phyloP scores from a whole-genome alignment of 2,797 vertebrate genomes.

The Chrysocyon brachyurus region DNA sequence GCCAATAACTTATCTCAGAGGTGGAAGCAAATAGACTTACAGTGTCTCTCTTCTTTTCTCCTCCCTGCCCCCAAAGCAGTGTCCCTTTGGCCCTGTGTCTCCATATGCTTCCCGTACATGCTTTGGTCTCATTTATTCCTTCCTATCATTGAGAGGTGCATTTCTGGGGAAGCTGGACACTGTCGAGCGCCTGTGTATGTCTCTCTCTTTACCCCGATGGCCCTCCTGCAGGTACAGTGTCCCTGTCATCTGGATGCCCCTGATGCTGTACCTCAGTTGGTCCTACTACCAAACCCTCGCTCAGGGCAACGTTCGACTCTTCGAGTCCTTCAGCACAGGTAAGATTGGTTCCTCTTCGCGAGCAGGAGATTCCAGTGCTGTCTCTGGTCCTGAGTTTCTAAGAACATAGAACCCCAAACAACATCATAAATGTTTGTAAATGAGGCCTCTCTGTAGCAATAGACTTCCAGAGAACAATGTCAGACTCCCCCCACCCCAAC shows the following conservation, averaged over 20 bases:
- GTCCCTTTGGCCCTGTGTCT: background rate
- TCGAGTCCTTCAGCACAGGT: slow-evolving; percentile 93
- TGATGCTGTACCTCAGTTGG: slow-evolving; percentile 95
- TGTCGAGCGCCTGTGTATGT: background rate
- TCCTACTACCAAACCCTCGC: slow-evolving; percentile 93
- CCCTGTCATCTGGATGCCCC: slow-evolving; percentile 94
- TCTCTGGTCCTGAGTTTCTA: background rate
- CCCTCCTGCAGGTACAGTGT: slow-evolving; percentile 93
- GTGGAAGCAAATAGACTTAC: background rate
- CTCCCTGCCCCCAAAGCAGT: no score
- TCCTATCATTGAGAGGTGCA: background rate
- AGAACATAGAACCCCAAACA: background rate
- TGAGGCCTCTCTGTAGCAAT: background rate
- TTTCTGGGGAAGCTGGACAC: background rate
- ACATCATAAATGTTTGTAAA: background rate
- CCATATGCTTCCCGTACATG: background rate
- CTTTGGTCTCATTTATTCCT: background rate
- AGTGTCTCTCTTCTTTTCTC: background rate
- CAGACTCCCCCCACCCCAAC: background rate
- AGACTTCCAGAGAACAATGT: slow-evolving; percentile 47
- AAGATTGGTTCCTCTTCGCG: slow-evolving; percentile 14
- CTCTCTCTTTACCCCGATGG: background rate
- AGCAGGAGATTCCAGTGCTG: background rate
- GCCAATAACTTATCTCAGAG: background rate
- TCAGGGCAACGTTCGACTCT: slow-evolving; percentile 91